A percentile compares a stretch with the other conserved stretches of the same genome.
Evolutionary conservation across 2,888 invertebrate species (phyloP).

Genomic region (Leptogaster cylindrica): DNA sequence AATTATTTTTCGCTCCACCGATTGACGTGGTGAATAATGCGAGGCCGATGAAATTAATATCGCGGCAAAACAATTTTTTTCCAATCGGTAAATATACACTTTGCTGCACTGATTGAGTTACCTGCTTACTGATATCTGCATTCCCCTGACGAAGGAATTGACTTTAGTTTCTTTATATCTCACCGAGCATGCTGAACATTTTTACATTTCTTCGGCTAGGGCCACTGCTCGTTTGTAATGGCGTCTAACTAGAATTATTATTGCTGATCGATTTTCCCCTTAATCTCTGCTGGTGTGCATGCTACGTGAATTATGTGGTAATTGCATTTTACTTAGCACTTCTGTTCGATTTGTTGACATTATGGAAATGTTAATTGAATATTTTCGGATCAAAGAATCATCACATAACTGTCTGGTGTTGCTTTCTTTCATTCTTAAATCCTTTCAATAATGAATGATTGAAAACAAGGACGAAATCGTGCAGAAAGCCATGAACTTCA

Average conservation of each 20-base stretch:
- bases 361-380: too few relatives aligned
- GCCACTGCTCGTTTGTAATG: not conserved
- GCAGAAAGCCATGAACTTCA: too few relatives aligned
- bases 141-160: slow-evolving; percentile 18
- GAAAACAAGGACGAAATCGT: too few relatives aligned
- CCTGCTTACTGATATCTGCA: slow-evolving; percentile 42
- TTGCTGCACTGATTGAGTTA: slow-evolving; percentile 50
- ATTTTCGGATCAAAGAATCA: too few relatives aligned
- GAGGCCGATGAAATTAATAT: slow-evolving; percentile 51
- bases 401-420: too few relatives aligned
- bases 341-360: too few relatives aligned
- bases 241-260: slow-evolving; percentile 20
- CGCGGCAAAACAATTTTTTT: slow-evolving; percentile 50
- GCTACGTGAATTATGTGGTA: slow-evolving; percentile 25
- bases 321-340: slow-evolving; percentile 13
- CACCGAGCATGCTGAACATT: slow-evolving; percentile 22
- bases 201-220: not conserved
- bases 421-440: too few relatives aligned
- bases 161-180: slow-evolving; percentile 25
- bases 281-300: slow-evolving; percentile 1
- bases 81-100: slow-evolving; percentile 51
- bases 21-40: slow-evolving; percentile 52
- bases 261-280: slow-evolving; percentile 15
- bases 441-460: too few relatives aligned
- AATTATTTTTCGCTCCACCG: slow-evolving; percentile 50